Evolutionary conservation across 2,797 vertebrate species (phyloP).

Genomic region (Scleropages formosus): DNA sequence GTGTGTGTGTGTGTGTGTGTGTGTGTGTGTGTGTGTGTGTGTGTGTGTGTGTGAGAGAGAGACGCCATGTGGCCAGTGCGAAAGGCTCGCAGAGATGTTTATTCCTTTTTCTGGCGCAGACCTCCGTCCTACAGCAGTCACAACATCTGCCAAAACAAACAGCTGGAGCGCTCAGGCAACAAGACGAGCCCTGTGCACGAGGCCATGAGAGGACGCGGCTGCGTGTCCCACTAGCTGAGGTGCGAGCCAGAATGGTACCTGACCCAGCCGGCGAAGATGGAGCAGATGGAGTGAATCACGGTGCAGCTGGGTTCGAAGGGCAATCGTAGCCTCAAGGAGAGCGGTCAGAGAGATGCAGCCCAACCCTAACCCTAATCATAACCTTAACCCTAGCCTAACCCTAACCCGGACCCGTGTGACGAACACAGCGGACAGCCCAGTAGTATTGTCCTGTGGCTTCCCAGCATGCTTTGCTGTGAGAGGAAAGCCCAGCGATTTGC

Average conservation of each 20-base stretch:
- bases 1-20: background rate
- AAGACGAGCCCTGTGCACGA: background rate
- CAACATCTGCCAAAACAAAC: slow-evolving; percentile 17
- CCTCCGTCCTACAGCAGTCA: background rate
- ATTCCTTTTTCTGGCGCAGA: background rate
- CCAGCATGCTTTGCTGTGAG: slow-evolving; percentile 3
- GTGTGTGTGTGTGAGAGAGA: background rate
- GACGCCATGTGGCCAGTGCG: background rate
- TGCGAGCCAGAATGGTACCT: background rate
- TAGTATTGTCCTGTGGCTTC: background rate
- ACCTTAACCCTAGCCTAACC: too few relatives aligned
- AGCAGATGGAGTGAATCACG: slow-evolving; percentile 52
- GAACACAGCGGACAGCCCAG: too few relatives aligned
- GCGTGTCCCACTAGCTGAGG: background rate
- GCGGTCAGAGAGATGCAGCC: too few relatives aligned
- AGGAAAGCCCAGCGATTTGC: background rate
- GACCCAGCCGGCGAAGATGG: slow-evolving; percentile 27
- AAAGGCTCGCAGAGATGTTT: background rate
- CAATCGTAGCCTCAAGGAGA: too few relatives aligned
- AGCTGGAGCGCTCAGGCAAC: slow-evolving; percentile 5
- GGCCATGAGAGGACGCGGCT: background rate
- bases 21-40: background rate
- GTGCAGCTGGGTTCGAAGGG: slow-evolving; percentile 50
- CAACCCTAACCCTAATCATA: too few relatives aligned
- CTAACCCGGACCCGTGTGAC: too few relatives aligned